Conservation (phyloP, 2,797 vertebrate genomes). For the Mycteria americana region DNA sequence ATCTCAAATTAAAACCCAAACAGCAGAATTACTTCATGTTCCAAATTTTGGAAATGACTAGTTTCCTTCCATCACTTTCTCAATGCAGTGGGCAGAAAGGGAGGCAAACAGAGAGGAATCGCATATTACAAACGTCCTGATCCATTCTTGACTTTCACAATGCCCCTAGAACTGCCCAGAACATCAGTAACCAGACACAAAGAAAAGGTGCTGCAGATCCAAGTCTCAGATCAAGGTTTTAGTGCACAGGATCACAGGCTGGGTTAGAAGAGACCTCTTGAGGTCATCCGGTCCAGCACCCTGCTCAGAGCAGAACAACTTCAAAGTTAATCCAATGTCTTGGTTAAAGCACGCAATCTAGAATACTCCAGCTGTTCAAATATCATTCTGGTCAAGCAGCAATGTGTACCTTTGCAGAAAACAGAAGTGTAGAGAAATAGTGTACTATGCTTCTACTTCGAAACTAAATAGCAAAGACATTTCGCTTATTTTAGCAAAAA, state of each 20-base stretch:
- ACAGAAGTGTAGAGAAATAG: neutral
- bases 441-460: neutral
- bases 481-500: neutral
- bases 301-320: neutral
- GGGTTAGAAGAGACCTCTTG: neutral
- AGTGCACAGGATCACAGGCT: neutral
- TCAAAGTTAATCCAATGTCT: neutral
- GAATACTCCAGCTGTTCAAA: neutral
- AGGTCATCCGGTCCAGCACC: neutral
- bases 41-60: neutral
- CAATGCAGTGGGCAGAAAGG: neutral
- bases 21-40: neutral
- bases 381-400: neutral
- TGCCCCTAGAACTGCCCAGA: neutral
- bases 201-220: neutral
- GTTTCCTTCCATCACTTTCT: neutral
- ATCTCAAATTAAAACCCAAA: neutral
- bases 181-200: neutral
- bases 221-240: neutral
- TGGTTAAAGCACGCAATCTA: neutral
- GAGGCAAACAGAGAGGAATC: neutral
- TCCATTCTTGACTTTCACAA: neutral
- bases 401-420: neutral
- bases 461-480: neutral
- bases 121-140: neutral